These are phyloP conservation scores for Aphidoletes aphidimyza DNA, from an alignment of 2,888 invertebrate species.

Conservation along the genomic window DNA sequence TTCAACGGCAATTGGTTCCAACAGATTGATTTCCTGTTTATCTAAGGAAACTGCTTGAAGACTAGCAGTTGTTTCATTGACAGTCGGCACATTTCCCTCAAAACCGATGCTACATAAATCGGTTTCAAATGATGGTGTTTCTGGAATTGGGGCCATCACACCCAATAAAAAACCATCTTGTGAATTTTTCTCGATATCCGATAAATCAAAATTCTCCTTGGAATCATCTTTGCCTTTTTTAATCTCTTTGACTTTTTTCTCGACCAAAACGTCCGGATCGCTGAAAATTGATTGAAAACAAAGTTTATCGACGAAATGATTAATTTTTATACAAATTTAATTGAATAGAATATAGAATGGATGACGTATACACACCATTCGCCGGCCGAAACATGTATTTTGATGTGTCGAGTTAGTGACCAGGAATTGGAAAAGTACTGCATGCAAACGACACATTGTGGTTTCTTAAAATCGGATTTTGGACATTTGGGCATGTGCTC, in stretches of 20 bases:
- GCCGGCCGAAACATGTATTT: constrained; percentile 56
- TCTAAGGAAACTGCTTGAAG: not conserved
- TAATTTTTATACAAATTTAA: too few species aligned
- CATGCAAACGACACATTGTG: constrained; percentile 58
- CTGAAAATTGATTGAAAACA: too few species aligned
- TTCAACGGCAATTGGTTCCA: not conserved
- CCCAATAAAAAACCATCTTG: not conserved
- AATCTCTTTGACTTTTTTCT: constrained; percentile 13
- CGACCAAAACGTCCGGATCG: not conserved
- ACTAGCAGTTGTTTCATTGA: not conserved
- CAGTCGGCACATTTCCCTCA: not conserved
- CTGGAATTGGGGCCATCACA: not conserved
- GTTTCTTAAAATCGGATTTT: constrained; percentile 48
- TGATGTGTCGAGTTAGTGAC: constrained; percentile 59
- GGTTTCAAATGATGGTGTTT: not conserved
- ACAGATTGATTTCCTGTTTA: not conserved
- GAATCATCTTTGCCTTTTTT: constrained; percentile 34
- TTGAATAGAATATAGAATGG: not conserved
- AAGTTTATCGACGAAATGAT: too few species aligned
- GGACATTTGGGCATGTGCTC: constrained; percentile 54
- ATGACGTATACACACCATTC: constrained; percentile 21
- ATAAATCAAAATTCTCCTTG: constrained; percentile 32
- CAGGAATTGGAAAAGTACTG: constrained; percentile 58
- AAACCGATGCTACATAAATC: not conserved
- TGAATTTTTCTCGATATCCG: constrained; percentile 50